Conservation (phyloP, 2,797 vertebrate genomes). For the Sebastes aleutianus region DNA sequence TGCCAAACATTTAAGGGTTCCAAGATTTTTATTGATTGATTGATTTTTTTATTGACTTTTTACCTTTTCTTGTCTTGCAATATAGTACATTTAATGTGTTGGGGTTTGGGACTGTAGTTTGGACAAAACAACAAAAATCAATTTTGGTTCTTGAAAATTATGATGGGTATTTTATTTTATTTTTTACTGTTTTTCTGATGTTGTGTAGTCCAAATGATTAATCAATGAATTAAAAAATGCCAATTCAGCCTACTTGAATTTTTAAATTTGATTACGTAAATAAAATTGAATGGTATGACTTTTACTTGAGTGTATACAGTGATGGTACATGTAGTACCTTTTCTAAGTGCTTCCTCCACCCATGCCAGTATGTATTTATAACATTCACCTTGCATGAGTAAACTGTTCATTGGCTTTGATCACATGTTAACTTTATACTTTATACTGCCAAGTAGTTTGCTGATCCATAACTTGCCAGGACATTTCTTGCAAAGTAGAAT, state of each 20-base stretch:
- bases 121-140: neutral
- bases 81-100: no score
- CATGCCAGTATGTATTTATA: neutral
- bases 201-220: no score
- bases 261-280: no score
- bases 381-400: neutral
- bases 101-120: neutral
- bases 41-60: neutral
- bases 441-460: neutral
- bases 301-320: neutral
- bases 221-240: neutral
- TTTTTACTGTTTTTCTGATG: no score
- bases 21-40: no score
- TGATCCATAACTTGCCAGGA: neutral
- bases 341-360: neutral
- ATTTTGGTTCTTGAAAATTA: neutral
- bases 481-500: neutral
- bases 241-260: neutral
- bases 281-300: neutral
- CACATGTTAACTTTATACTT: neutral
- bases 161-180: no score
- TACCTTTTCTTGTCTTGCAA: neutral
- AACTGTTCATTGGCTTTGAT: neutral
- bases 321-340: neutral
- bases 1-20: no score